These are phyloP conservation scores for Calephelis virginiensis DNA, from an alignment of 1,140 invertebrate species.

Conservation along the genomic window DNA sequence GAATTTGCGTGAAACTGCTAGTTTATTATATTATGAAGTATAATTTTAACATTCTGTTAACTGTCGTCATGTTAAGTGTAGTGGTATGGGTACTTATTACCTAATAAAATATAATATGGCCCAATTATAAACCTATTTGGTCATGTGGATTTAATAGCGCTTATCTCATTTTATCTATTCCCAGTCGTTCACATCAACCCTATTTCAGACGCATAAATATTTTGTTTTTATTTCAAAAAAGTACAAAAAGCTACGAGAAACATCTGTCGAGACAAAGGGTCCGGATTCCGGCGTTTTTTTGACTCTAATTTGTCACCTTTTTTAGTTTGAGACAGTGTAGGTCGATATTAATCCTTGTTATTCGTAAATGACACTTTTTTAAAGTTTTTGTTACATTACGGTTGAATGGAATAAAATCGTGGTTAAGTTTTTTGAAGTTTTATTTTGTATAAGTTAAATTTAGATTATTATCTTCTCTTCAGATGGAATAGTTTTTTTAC, in stretches of 20 bases:
- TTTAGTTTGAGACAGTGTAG: slow-evolving; percentile 27
- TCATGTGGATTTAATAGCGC: neutral
- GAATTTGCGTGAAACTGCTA: no score
- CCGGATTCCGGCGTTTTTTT: slow-evolving; percentile 40
- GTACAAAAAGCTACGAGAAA: slow-evolving; percentile 22
- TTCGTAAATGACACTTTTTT: slow-evolving; percentile 1
- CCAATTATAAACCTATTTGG: neutral
- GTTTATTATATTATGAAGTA: no score
- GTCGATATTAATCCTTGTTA: slow-evolving; percentile 14
- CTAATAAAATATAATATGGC: no score
- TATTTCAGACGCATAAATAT: neutral
- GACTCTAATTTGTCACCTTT: slow-evolving; percentile 53
- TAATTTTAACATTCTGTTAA: no score
- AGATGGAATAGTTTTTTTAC: no score
- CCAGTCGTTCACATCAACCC: neutral
- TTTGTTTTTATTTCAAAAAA: slow-evolving; percentile 15
- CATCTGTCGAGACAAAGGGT: slow-evolving; percentile 48
- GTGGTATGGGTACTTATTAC: no score
- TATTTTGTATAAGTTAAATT: neutral
- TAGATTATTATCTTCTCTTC: no score
- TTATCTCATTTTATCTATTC: slow-evolving; percentile 18
- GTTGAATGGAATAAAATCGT: no score
- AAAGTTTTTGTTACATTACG: no score
- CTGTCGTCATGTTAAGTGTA: no score
- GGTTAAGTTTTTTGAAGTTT: no score